Evolutionary conservation across 2,888 invertebrate species (phyloP).

Genomic region (Zootermopsis nevadensis): DNA sequence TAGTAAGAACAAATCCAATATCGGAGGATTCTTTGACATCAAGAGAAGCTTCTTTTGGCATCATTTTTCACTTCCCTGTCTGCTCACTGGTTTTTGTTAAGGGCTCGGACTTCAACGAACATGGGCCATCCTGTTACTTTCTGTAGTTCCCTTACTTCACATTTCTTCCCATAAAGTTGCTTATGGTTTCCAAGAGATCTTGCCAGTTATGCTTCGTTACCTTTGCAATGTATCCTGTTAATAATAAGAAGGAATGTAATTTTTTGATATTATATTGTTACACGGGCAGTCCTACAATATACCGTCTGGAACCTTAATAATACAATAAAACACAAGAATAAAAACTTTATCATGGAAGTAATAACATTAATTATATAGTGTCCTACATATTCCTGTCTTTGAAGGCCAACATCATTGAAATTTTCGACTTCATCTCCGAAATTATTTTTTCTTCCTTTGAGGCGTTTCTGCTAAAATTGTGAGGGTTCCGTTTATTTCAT

Average conservation of each 20-base stretch:
- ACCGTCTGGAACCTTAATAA: too few relatives aligned
- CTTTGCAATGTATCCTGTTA: background rate
- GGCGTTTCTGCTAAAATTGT: too few relatives aligned
- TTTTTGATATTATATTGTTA: too few relatives aligned
- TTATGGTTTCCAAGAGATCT: constrained; percentile 10
- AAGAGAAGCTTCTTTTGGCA: constrained; percentile 24
- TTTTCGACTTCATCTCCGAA: too few relatives aligned
- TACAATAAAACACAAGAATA: too few relatives aligned
- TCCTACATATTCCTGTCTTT: too few relatives aligned
- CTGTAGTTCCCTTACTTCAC: background rate
- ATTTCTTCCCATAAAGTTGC: background rate
- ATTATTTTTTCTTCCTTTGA: too few relatives aligned
- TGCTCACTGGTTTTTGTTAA: constrained; percentile 18
- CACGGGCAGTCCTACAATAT: too few relatives aligned
- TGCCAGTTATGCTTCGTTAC: constrained; percentile 7
- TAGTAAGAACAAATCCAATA: constrained; percentile 37
- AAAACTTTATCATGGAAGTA: too few relatives aligned
- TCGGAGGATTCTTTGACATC: constrained; percentile 16
- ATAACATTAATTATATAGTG: too few relatives aligned
- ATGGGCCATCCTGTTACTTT: background rate
- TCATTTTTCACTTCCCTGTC: constrained; percentile 33
- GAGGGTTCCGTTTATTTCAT: too few relatives aligned
- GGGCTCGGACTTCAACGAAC: background rate
- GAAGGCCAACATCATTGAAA: too few relatives aligned
- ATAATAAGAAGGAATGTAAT: background rate